phyloP scores from a whole-genome alignment of 2,797 vertebrate species.

The Otolemur crassicaudatus region DNA sequence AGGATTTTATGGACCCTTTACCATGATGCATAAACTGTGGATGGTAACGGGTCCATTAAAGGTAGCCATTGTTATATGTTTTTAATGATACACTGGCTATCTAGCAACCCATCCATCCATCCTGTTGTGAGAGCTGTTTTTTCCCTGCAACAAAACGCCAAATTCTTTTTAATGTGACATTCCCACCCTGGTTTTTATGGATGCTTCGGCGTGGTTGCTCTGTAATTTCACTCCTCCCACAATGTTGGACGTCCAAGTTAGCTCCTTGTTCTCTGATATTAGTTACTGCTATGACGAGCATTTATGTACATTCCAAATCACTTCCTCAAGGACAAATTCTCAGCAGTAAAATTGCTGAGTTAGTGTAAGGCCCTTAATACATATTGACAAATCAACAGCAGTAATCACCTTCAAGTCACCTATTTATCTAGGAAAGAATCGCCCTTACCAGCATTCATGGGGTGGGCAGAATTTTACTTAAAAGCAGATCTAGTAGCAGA shows the following conservation, averaged over 20 bases:
- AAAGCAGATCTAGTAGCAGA: constrained; percentile 16
- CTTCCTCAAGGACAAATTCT: neutral
- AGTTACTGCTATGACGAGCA: neutral
- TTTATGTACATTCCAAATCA: neutral
- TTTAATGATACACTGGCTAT: neutral
- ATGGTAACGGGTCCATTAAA: rapidly evolving
- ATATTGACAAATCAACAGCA: neutral
- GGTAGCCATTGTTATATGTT: neutral
- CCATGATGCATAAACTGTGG: rapidly evolving
- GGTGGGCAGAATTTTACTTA: constrained; percentile 9
- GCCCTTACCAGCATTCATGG: neutral
- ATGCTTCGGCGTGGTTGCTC: rapidly evolving
- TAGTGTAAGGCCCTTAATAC: neutral
- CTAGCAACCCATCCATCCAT: neutral
- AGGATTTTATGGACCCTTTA: neutral
- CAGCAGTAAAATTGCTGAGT: neutral
- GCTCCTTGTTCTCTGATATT: neutral
- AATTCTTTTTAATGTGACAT: neutral
- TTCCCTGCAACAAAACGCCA: neutral
- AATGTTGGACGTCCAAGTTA: rapidly evolving
- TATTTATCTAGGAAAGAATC: neutral
- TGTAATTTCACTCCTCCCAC: neutral
- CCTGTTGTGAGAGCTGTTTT: neutral
- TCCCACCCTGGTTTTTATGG: neutral
- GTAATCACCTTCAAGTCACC: neutral